Base-by-base conservation (phyloP, 2,888 invertebrate genomes). In the Pasiphila rectangulata region DNA sequence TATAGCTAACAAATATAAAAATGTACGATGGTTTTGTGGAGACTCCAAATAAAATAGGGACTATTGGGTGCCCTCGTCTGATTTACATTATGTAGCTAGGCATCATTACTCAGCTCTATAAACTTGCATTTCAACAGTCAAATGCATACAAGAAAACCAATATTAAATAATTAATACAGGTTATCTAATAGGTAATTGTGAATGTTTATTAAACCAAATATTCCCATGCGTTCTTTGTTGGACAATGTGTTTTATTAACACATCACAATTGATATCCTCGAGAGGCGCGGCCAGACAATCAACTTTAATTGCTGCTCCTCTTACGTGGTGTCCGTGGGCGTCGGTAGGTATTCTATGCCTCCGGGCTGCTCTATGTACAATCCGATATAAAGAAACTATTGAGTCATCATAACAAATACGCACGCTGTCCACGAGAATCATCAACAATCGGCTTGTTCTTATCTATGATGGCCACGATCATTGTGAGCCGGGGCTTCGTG, bases 361-460 rank as follows among this genome's bases (percentile, higher is more conserved):
- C 65, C 53, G 24, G 47, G 46, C 44, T 64, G 64, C 63, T 68
- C 63, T 60, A 59, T 67, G 70, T 63, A 73, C 72, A 74, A 75
- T 60, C 56, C 60, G 57, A 63, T 63, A 83, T 80, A 87, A 87
- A 84, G 83, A 78, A 87, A 87, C 75, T 71, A 87, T 86, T 83
- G 83, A 87, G 84, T 87, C 87, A 87, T 87, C 86, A 85, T 82
- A 87, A 87, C 86, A 87, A 85, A 87, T 85, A 81, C 78, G 72
- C 75, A 75, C 69, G 69, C 72, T 70, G 73, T 79, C 72, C 67
- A 60, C 67, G 63, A 75, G 77, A 73, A 72, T 77, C 76, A 69
- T 27, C 27, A 61, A 82, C 83, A 84, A 82, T 84, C 82, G 77
- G 70, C 63, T 68, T 73, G 74, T 71, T 79, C 80, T 85, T 83